phyloP scores from a whole-genome alignment of 2,113 vertebrate genomes.

The Peucedramus taeniatus region DNA sequence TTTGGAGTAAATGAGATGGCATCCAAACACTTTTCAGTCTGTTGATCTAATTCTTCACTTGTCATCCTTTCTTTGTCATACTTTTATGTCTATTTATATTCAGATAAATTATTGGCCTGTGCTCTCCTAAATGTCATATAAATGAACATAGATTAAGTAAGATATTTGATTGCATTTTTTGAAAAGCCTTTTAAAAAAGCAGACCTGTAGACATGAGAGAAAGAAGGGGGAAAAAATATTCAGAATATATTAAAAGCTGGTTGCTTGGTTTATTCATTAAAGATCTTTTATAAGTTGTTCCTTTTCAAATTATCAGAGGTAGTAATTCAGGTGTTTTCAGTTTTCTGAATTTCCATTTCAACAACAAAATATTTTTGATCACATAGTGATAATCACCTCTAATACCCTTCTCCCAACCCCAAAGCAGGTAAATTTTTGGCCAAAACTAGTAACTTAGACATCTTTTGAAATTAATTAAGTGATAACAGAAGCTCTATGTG shows the following conservation, averaged over 20 bases:
- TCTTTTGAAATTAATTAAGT: neutral
- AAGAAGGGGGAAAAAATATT: neutral
- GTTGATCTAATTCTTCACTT: neutral
- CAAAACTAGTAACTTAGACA: neutral
- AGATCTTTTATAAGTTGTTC: neutral
- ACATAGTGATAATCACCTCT: rapidly evolving
- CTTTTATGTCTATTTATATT: neutral
- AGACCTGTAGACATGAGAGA: neutral
- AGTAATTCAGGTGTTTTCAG: neutral
- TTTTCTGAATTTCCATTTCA: neutral
- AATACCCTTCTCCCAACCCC: neutral
- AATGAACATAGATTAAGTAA: neutral
- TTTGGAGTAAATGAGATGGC: neutral
- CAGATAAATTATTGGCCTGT: neutral
- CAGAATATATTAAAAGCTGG: neutral
- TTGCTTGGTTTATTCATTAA: neutral
- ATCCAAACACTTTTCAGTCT: neutral
- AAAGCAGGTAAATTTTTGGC: neutral
- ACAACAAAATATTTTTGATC: neutral
- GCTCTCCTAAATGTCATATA: neutral
- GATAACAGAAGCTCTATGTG: neutral
- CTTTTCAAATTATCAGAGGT: neutral
- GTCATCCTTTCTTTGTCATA: neutral
- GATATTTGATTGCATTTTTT: neutral
- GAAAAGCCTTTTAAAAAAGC: neutral